A percentile compares a stretch with the other conserved stretches of the same genome.
phyloP scores from a whole-genome alignment of 2,113 vertebrate genomes.

The Micromys minutus region DNA sequence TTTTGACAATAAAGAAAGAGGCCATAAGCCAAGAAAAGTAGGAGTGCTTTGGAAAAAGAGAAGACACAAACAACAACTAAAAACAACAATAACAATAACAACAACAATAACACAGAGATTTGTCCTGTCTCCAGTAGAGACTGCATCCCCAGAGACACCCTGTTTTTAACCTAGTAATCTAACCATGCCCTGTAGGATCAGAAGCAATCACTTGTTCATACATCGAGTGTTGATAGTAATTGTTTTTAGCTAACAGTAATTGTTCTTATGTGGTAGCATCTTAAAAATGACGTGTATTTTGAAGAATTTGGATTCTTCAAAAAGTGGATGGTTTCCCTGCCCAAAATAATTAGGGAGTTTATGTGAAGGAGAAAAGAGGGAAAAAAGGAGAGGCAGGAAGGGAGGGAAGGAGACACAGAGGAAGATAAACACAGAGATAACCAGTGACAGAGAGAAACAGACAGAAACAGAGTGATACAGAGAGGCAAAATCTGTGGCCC shows the following conservation, averaged over 20 bases:
- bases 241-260: neutral
- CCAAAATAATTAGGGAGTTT: neutral
- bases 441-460: no score
- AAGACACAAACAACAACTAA: no score
- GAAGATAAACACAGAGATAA: neutral
- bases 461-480: neutral
- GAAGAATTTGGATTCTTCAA: neutral
- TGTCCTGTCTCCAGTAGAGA: neutral
- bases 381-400: neutral
- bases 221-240: neutral
- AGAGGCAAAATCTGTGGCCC: neutral
- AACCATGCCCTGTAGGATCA: neutral
- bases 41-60: neutral
- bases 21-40: neutral
- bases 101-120: no score
- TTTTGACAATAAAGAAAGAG: neutral
- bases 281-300: neutral
- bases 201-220: neutral
- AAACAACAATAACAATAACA: no score
- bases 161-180: neutral
- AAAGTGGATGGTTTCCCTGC: neutral
- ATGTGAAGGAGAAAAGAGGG: neutral
- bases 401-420: neutral
- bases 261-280: neutral
- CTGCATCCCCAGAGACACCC: neutral